Base-by-base conservation (phyloP, 2,113 vertebrate genomes). In the Myotis brandtii region DNA sequence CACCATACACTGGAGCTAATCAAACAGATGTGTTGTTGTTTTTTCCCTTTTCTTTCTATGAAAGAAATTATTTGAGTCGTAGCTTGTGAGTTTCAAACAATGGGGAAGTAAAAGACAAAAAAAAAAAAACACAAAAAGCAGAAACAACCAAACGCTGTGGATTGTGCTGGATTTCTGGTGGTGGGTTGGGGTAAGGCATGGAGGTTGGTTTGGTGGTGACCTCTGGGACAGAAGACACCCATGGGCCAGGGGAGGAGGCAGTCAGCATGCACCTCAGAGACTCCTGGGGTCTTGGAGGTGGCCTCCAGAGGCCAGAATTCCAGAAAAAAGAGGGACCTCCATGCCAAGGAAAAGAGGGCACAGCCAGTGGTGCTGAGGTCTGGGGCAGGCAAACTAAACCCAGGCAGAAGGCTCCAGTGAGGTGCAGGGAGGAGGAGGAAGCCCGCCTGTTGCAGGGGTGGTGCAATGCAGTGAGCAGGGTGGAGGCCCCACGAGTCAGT, bases 21-120 rank as follows among this genome's bases (percentile, higher is more conserved):
- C 34, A 75, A 89, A 96, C 64, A 95, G 73, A 86, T 66, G 20
- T 93, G 93, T 23, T 92, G 70, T 93, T 85, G 50, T 88, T 70
- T 91, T 96, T 95, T 95, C 67, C 70, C 83, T 96, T 96, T 97
- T 98, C 97, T 98, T 98, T 98, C 97, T 97, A 90, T 97, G 97
- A 98, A 98, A 97, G 97, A 97, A 96, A 94, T 93, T 96, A 92
- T 96, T 97, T 93, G 92, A 97, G 96, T 82, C 73, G 73, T 95
- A 96, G 96, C 56, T 72, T 95, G 72, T 97, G 73, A 95, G 88
- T 97, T 95, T 92, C 88, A 86, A 95, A 94, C 62, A 77, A 88
- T 66, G 73, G 77, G 72, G 66, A 80, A 96, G 87, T 95, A 91
- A 89, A 83, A 86, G 82, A 59, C 52, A 40, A 54, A 76, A 64